phyloP scores from a whole-genome alignment of 2,797 vertebrate genomes.

The Chelon labrosus region DNA sequence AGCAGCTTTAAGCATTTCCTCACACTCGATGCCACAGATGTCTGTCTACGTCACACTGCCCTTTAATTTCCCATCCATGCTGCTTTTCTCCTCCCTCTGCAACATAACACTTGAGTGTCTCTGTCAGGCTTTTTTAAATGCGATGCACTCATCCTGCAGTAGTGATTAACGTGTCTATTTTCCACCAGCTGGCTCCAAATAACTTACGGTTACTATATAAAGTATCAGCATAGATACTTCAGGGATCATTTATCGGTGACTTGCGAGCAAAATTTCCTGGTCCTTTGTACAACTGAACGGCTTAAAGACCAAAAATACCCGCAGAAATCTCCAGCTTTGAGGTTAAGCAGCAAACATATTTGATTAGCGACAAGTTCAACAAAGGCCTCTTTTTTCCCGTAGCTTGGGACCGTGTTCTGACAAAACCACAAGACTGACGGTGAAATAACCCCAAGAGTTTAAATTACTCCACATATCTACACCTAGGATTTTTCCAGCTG shows the following conservation, averaged over 20 bases:
- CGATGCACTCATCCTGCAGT: conserved; percentile 43
- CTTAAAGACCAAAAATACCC: background rate
- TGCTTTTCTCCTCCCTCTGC: conserved; percentile 30
- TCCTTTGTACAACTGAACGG: conserved; percentile 5
- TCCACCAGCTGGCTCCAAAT: conserved; percentile 71
- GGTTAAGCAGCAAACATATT: conserved; percentile 8
- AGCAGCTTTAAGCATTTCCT: conserved; percentile 8
- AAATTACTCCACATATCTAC: too few relatives aligned
- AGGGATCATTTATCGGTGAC: conserved; percentile 29
- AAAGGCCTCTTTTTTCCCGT: conserved; percentile 13
- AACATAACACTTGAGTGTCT: conserved; percentile 41
- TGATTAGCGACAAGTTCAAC: conserved; percentile 14
- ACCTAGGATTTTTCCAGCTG: too few relatives aligned
- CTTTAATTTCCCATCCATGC: conserved; percentile 25
- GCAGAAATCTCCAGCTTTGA: conserved; percentile 16
- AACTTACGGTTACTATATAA: conserved; percentile 58
- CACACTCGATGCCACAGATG: conserved; percentile 39
- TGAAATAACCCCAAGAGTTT: background rate
- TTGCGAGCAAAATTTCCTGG: background rate
- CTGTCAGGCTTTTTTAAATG: conserved; percentile 48
- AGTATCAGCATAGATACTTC: conserved; percentile 33
- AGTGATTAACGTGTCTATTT: conserved; percentile 61
- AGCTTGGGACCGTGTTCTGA: background rate
- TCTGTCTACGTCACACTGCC: conserved; percentile 9
- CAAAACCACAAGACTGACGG: background rate